Evolutionary conservation across 1,140 invertebrate species (phyloP), one percentile per base, ranked within the genome.

Genomic region (Drosophila pseudoobscura): DNA sequence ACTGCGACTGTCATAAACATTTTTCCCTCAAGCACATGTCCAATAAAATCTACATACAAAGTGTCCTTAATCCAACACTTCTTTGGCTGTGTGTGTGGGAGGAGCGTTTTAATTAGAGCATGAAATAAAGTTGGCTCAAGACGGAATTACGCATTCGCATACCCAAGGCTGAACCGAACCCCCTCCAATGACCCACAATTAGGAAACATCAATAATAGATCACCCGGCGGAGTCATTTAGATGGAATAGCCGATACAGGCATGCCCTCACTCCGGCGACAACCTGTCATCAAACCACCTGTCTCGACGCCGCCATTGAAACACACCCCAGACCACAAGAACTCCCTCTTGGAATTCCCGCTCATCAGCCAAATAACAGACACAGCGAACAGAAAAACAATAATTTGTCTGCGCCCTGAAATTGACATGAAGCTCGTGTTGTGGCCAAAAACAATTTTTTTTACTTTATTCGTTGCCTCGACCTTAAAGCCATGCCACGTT

Each of bases 11-110:
- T 65, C 63, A 73, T 58, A 73, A 60, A 62, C 43, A 64, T 80
- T 76, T 65, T 35, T 69, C 52, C 45, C 47, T 72, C 29, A 51
- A 78, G 62, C 20, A 77, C 57, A 70, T 58, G 53, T 49, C 68
- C 66, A 75, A 72, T 59, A 62, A 68, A 71, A 85, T 85, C 73
- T 71, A 78, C 82, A 87, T 82, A 75, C 43, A 82, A 75, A 82
- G 49, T 75, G 58, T 29, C 74, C 56, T 11, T 26, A 26, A 26
- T 13, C 22, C 52, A 73, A 35, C 31, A 35, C 31, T 69, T 54
- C 31, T 44, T 22, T 31, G 11, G n/a, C 11, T 53, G 15, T 52
- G 47, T 78, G 35, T 78, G 35, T 60, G 43, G 53, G 58, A 47
- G 35, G 45, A 43, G 63, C 60, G 72, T 69, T 58, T 68, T 64